Evolutionary conservation across 2,797 vertebrate species (phyloP).

Genomic region (Microcaecilia unicolor): DNA sequence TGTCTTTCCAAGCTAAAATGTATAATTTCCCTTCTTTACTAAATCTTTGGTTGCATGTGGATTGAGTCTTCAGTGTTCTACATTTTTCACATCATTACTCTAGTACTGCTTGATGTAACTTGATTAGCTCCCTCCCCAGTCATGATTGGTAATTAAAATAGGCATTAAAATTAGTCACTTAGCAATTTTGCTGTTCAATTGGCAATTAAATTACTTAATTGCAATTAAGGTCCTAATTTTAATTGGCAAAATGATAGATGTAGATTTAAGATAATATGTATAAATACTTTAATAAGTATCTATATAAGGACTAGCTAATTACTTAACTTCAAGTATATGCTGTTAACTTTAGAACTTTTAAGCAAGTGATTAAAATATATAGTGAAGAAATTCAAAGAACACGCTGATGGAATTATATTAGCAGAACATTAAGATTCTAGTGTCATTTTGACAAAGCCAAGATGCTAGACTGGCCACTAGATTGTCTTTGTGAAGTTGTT

Average conservation of each 20-base stretch:
- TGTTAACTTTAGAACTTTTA: constrained; percentile 74
- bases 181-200: constrained; percentile 87
- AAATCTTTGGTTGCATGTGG: constrained; percentile 57
- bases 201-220: constrained; percentile 93
- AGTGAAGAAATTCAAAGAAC: too few species aligned
- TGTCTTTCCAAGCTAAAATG: constrained; percentile 18
- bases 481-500: too few species aligned
- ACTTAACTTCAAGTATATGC: constrained; percentile 74
- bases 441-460: too few species aligned
- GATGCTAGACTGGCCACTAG: too few species aligned
- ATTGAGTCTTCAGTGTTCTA: constrained; percentile 55
- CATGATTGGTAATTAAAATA: constrained; percentile 93
- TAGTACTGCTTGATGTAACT: constrained; percentile 69
- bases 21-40: constrained; percentile 26
- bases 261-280: constrained; percentile 79
- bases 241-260: constrained; percentile 83
- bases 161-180: constrained; percentile 90
- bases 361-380: constrained; percentile 66
- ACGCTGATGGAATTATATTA: too few species aligned
- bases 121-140: constrained; percentile 80
- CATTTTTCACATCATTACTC: constrained; percentile 63
- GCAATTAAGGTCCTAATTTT: constrained; percentile 81
- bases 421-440: too few species aligned
- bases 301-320: constrained; percentile 78
- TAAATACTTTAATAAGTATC: constrained; percentile 80